These are phyloP conservation scores for Argyra leucocephala DNA, from an alignment of 2,888 invertebrate genomes.

Conservation along the genomic window DNA sequence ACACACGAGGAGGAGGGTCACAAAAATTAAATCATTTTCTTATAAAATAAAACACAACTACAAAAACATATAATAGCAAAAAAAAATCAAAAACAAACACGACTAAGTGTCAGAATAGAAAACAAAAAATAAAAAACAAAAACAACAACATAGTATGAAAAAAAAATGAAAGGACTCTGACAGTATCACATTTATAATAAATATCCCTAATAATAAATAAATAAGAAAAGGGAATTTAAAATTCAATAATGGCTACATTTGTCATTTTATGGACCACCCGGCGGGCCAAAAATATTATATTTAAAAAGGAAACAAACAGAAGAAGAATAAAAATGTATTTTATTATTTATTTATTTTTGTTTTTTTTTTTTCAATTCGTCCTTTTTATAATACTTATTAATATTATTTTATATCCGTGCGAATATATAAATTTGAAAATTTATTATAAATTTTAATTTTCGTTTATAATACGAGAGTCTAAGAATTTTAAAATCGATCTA, in stretches of 20 bases:
- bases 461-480: too few species aligned
- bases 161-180: too few species aligned
- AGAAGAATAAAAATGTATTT: background rate
- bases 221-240: constrained; percentile 12
- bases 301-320: background rate
- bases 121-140: too few species aligned
- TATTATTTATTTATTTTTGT: background rate
- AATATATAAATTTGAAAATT: too few species aligned
- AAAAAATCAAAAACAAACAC: background rate
- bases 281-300: constrained; percentile 12
- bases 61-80: background rate
- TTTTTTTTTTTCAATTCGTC: too few species aligned
- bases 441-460: too few species aligned
- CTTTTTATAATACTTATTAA: too few species aligned
- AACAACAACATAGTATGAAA: too few species aligned
- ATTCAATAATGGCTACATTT: constrained; percentile 25
- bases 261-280: constrained; percentile 25
- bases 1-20: background rate
- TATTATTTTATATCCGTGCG: too few species aligned
- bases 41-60: background rate
- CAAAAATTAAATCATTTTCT: background rate
- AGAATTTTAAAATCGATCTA: too few species aligned
- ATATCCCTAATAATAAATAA: constrained; percentile 8
- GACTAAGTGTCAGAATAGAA: too few species aligned
- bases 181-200: background rate